Conservation (phyloP, 2,113 vertebrate genomes). For the Dipodomys stephensi region DNA sequence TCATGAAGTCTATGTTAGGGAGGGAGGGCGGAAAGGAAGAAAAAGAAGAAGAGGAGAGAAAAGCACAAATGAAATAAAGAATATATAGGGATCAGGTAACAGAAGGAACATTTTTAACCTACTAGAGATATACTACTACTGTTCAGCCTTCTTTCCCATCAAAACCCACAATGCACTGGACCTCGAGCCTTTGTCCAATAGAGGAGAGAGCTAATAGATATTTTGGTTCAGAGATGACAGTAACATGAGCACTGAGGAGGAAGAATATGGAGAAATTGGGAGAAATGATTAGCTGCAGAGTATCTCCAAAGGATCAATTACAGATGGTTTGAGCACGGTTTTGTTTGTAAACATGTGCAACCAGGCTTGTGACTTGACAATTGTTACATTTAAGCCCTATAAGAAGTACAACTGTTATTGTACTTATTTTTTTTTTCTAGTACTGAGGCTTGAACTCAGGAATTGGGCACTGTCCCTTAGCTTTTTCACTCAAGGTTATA, state of each 20-base stretch:
- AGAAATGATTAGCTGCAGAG: neutral
- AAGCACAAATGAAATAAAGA: neutral
- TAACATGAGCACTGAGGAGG: neutral
- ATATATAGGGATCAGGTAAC: neutral
- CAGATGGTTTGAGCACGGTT: too few species aligned
- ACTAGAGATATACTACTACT: neutral
- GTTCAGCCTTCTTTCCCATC: neutral
- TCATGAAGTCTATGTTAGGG: too few species aligned
- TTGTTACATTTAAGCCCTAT: neutral
- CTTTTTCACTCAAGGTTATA: too few species aligned
- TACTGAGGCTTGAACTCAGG: too few species aligned
- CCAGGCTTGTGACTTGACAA: neutral
- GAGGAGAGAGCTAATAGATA: neutral
- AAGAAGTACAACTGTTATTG: neutral
- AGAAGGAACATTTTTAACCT: neutral
- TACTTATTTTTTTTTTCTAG: too few species aligned
- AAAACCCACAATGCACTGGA: neutral
- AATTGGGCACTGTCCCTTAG: too few species aligned
- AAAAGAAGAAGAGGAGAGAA: too few species aligned
- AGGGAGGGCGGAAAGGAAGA: fast-evolving
- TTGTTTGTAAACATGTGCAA: neutral
- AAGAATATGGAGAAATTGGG: neutral
- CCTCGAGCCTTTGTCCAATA: constrained; percentile 1
- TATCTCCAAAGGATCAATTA: neutral
- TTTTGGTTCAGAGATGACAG: neutral